Percentiles rank a stretch among this genome's conserved stretches.
These are phyloP conservation scores for Notolabrus celidotus DNA, from an alignment of 2,797 vertebrate genomes.

Conservation along the genomic window DNA sequence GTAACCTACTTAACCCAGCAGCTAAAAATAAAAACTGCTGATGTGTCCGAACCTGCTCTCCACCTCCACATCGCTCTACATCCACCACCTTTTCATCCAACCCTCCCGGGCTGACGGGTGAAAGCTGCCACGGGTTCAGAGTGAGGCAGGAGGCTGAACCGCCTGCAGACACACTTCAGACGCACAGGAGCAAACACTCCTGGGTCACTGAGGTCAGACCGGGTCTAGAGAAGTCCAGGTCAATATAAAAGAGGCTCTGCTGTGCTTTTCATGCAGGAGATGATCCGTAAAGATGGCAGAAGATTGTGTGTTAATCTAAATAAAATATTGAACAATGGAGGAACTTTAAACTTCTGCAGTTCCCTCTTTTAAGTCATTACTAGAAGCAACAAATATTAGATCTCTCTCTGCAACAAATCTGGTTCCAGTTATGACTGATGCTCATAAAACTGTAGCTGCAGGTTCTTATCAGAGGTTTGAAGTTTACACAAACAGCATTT, in stretches of 20 bases:
- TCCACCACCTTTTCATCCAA: conserved; percentile 39
- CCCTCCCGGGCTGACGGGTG: not conserved
- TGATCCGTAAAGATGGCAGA: not conserved
- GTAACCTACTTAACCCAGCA: conserved; percentile 73
- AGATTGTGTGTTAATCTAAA: no score
- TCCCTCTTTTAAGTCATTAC: no score
- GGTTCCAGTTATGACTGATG: no score
- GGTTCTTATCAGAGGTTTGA: no score
- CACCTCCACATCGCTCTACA: conserved; percentile 38
- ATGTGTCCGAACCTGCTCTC: conserved; percentile 57
- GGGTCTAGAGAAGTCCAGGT: not conserved
- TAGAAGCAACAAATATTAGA: no score
- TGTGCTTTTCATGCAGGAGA: not conserved
- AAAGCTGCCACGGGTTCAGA: conserved; percentile 22
- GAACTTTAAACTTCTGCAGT: no score
- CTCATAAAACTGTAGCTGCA: no score
- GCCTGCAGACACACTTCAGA: not conserved
- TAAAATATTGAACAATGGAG: no score
- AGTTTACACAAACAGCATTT: no score
- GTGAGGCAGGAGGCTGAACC: conserved; percentile 7
- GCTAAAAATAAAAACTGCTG: conserved; percentile 76
- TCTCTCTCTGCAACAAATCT: no score
- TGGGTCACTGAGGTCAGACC: not conserved
- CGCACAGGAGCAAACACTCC: not conserved
- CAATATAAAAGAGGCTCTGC: not conserved